Conservation (phyloP, 2,888 invertebrate genomes). For the Scaptodrosophila latifasciaeformis region DNA sequence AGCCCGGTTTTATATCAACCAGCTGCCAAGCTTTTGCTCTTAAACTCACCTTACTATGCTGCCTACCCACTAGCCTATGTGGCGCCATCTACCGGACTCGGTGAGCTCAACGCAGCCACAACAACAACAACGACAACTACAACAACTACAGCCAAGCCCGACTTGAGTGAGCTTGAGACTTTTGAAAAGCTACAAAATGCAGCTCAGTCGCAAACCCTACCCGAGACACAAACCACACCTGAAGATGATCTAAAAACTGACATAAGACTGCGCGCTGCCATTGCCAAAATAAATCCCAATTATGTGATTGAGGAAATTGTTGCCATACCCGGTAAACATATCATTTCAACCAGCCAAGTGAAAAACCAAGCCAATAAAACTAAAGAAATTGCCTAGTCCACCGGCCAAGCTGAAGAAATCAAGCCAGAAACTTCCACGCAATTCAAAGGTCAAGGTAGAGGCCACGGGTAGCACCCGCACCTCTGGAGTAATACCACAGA, state of each 20-base stretch:
- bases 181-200: slow-evolving; percentile 45
- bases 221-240: slow-evolving; percentile 41
- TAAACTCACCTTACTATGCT: slow-evolving; percentile 42
- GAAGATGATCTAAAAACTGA: slow-evolving; percentile 55
- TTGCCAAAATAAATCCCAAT: slow-evolving; percentile 67
- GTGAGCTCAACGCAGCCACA: slow-evolving; percentile 25
- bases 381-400: neutral
- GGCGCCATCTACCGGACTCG: slow-evolving; percentile 36
- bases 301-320: slow-evolving; percentile 72
- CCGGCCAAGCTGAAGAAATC: neutral
- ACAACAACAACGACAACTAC: slow-evolving; percentile 12
- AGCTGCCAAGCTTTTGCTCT: slow-evolving; percentile 20
- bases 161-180: slow-evolving; percentile 49
- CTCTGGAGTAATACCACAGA: slow-evolving; percentile 64
- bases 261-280: slow-evolving; percentile 57
- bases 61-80: slow-evolving; percentile 43
- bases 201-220: slow-evolving; percentile 17
- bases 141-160: slow-evolving; percentile 38
- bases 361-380: slow-evolving; percentile 11
- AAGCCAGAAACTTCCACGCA: slow-evolving; percentile 17
- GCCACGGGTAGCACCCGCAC: slow-evolving; percentile 71
- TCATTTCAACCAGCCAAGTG: slow-evolving; percentile 40
- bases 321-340: slow-evolving; percentile 62
- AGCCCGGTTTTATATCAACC: too few species aligned
- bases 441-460: slow-evolving; percentile 67